phyloP scores from a whole-genome alignment of 2,113 vertebrate genomes.

The Microtus richardsoni region DNA sequence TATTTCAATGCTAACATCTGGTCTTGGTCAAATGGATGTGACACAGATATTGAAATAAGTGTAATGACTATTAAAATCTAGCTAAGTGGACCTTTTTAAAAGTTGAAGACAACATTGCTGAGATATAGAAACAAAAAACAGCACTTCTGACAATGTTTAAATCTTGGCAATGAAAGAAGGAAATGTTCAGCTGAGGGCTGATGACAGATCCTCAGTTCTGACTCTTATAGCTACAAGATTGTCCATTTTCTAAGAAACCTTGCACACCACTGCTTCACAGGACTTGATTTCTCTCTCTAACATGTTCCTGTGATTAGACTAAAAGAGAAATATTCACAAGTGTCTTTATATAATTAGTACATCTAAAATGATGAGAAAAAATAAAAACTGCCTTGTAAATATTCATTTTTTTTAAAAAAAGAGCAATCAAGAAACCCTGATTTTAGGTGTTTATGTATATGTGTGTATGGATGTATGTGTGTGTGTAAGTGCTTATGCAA shows the following conservation, averaged over 20 bases:
- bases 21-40: neutral
- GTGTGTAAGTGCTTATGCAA: neutral
- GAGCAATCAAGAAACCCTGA: neutral
- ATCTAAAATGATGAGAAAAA: neutral
- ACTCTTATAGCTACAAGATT: neutral
- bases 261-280: neutral
- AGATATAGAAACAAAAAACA: neutral
- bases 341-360: conserved; percentile 3
- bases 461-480: neutral
- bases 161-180: neutral
- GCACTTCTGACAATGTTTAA: neutral
- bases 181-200: neutral
- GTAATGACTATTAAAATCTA: neutral
- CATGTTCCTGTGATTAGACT: neutral
- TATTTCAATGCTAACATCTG: neutral
- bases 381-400: neutral
- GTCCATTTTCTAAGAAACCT: neutral
- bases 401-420: neutral
- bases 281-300: neutral
- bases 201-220: neutral
- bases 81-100: neutral
- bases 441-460: neutral
- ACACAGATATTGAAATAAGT: neutral
- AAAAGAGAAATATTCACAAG: neutral
- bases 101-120: neutral